Evolutionary conservation across 2,113 vertebrate species (phyloP).

Genomic region (Meriones unguiculatus): DNA sequence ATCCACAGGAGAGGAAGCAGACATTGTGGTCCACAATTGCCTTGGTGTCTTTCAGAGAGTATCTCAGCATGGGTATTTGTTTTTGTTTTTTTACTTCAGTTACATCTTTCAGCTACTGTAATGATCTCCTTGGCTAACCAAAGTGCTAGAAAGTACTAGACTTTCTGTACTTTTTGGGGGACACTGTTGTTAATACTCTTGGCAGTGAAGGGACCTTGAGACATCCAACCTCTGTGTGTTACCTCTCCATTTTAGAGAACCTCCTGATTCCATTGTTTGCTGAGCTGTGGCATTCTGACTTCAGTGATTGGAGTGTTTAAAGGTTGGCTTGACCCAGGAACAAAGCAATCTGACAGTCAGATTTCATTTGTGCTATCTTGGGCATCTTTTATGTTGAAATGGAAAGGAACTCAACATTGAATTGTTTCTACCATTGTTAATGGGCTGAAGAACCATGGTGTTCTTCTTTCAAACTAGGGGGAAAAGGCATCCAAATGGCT

Average conservation of each 20-base stretch:
- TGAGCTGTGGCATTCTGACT: slow-evolving; percentile 37
- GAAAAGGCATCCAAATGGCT: slow-evolving; percentile 17
- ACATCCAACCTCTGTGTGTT: neutral
- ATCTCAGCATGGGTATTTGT: neutral
- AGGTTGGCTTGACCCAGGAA: slow-evolving; percentile 32
- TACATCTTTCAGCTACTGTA: neutral
- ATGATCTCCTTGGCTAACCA: neutral
- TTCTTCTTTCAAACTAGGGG: neutral
- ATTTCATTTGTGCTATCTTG: slow-evolving; percentile 36
- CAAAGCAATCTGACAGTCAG: slow-evolving; percentile 57
- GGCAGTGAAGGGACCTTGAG: neutral
- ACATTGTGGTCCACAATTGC: neutral
- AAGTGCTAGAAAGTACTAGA: neutral
- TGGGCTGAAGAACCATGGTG: neutral
- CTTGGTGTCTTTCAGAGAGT: neutral
- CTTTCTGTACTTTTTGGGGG: neutral
- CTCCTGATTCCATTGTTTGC: slow-evolving; percentile 1
- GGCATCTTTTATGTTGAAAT: slow-evolving; percentile 21
- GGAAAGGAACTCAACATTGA: slow-evolving; percentile 34
- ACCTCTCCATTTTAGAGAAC: neutral
- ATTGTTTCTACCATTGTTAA: slow-evolving; percentile 59
- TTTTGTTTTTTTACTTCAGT: neutral
- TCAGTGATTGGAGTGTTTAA: slow-evolving; percentile 24
- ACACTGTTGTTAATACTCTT: neutral
- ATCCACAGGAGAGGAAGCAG: neutral